Conservation (phyloP, 2,797 vertebrate species). For the Tokudaia tokunoshimensis region DNA sequence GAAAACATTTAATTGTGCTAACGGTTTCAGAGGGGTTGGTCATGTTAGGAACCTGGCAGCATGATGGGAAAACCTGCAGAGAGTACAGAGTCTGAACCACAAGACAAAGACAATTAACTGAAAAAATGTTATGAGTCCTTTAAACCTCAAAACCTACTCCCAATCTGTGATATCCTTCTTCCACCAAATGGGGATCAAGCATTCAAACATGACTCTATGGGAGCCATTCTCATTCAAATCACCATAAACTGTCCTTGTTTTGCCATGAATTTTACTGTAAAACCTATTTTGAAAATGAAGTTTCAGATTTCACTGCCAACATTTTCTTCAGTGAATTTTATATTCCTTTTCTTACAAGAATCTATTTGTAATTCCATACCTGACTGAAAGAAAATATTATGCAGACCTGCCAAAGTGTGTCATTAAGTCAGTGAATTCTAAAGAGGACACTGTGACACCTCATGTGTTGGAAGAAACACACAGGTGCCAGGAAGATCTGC, state of each 20-base stretch:
- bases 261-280: not conserved
- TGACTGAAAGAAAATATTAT: slow-evolving; percentile 34
- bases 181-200: not conserved
- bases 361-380: slow-evolving; percentile 58
- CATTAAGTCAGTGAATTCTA: slow-evolving; percentile 63
- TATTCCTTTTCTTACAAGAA: slow-evolving; percentile 35
- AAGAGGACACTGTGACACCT: slow-evolving; percentile 43
- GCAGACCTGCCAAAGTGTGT: slow-evolving; percentile 51
- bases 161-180: not conserved
- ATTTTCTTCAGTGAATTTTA: slow-evolving; percentile 29
- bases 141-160: too few relatives aligned
- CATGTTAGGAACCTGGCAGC: too few relatives aligned
- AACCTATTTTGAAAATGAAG: slow-evolving; percentile 24
- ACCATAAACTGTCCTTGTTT: not conserved
- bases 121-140: not conserved
- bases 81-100: not conserved
- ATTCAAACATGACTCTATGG: not conserved
- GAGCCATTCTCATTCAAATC: not conserved
- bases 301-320: not conserved
- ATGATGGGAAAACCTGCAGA: not conserved
- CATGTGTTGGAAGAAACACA: not conserved
- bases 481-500: not conserved
- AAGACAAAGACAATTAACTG: not conserved
- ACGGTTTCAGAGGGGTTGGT: too few relatives aligned
- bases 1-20: not conserved